Evolutionary conservation across 2,888 invertebrate species (phyloP).

Genomic region (Lamellibrachia satsuma): DNA sequence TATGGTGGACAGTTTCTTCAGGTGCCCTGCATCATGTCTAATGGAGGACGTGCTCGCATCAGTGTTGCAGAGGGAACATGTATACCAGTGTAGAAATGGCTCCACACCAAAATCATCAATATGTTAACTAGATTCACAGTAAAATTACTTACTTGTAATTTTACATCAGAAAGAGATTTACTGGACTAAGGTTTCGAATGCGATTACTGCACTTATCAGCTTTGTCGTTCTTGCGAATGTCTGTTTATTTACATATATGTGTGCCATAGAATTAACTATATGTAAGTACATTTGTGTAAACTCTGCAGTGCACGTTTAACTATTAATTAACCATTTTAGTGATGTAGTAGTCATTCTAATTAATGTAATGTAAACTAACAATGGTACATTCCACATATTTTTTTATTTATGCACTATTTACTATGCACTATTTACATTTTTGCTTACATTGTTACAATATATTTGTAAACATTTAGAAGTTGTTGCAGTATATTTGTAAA

Average conservation of each 20-base stretch:
- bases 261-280: not conserved
- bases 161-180: not conserved
- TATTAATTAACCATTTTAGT: not conserved
- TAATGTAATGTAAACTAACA: not conserved
- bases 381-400: not conserved
- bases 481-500: too few relatives aligned
- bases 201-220: not conserved
- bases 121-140: too few relatives aligned
- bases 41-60: conserved; percentile 25
- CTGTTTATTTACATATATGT: not conserved
- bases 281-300: not conserved
- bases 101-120: not conserved
- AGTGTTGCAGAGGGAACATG: conserved; percentile 20
- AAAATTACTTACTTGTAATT: not conserved
- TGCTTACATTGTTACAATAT: not conserved
- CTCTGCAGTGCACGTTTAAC: not conserved
- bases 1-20: not conserved
- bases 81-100: not conserved
- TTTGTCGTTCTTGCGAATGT: not conserved
- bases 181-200: not conserved
- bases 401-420: not conserved
- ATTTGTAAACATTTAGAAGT: not conserved
- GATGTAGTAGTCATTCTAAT: not conserved
- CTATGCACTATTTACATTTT: not conserved
- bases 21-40: conserved; percentile 23